Conservation (phyloP, 2,797 vertebrate species). For the Arnoldichthys spilopterus region DNA sequence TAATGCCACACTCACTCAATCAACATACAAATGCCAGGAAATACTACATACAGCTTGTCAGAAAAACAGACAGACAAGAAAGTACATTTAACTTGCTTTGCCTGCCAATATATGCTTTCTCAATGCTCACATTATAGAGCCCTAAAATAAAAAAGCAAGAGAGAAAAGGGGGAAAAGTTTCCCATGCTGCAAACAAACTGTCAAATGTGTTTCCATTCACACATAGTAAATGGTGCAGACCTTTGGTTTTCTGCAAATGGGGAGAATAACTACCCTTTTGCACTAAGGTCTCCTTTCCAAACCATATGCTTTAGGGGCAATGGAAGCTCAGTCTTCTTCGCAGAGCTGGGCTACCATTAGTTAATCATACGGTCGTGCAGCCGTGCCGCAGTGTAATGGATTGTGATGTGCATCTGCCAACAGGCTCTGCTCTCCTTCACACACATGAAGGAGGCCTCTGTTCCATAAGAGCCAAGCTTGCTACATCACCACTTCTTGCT, state of each 20-base stretch:
- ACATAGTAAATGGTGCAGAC: constrained; percentile 19
- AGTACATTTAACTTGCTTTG: not conserved
- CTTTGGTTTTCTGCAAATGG: constrained; percentile 17
- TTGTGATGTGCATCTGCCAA: constrained; percentile 28
- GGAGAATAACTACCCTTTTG: constrained; percentile 1
- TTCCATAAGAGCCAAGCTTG: constrained; percentile 12
- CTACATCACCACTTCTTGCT: constrained; percentile 7
- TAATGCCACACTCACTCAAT: not conserved
- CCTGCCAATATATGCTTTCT: not conserved
- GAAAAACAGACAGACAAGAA: not conserved
- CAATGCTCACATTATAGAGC: no score
- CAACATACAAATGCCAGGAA: not conserved
- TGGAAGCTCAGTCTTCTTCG: constrained; percentile 12
- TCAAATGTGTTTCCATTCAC: constrained; percentile 25
- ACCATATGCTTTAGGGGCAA: constrained; percentile 18
- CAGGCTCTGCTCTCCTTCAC: constrained; percentile 29
- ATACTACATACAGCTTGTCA: not conserved
- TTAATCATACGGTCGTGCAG: constrained; percentile 28
- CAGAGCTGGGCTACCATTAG: constrained; percentile 35
- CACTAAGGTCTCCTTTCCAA: not conserved
- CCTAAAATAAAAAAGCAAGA: not conserved
- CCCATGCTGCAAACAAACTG: constrained; percentile 24
- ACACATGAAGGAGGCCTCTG: constrained; percentile 32
- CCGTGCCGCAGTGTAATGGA: constrained; percentile 34
- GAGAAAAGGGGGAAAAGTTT: not conserved